These are phyloP conservation scores for Iphiclides podalirius DNA, from an alignment of 2,888 invertebrate species.

Conservation along the genomic window DNA sequence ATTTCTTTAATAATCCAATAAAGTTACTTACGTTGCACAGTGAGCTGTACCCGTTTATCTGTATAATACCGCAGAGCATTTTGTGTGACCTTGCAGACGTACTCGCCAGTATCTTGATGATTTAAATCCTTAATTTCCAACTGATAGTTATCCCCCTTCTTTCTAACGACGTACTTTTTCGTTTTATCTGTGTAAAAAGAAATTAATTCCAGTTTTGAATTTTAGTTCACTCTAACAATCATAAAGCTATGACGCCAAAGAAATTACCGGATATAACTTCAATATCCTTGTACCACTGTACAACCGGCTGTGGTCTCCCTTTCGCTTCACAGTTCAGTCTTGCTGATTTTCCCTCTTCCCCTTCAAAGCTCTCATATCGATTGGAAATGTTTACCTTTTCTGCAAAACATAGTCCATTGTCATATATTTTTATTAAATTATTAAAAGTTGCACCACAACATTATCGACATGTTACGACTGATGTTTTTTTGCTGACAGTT, in stretches of 20 bases:
- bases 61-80: constrained; percentile 59
- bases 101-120: constrained; percentile 59
- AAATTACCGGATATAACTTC: constrained; percentile 41
- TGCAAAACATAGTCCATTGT: constrained; percentile 41
- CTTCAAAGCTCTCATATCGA: constrained; percentile 43
- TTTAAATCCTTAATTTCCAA: constrained; percentile 61
- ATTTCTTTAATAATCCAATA: not conserved
- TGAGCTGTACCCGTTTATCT: constrained; percentile 53
- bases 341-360: constrained; percentile 54
- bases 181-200: constrained; percentile 37
- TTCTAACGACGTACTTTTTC: constrained; percentile 49
- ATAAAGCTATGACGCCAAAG: no score
- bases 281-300: constrained; percentile 63
- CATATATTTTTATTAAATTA: no score
- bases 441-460: no score
- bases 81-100: constrained; percentile 66
- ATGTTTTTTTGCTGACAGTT: no score
- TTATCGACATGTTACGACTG: no score
- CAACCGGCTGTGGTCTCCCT: constrained; percentile 58
- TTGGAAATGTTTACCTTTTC: constrained; percentile 55
- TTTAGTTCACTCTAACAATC: no score
- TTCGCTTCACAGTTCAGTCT: constrained; percentile 56
- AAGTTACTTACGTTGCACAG: constrained; percentile 66
- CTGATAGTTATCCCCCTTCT: constrained; percentile 42
- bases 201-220: not conserved